These are phyloP conservation scores for Dryoscopus gambensis DNA, from an alignment of 2,113 vertebrate genomes.

Conservation along the genomic window DNA sequence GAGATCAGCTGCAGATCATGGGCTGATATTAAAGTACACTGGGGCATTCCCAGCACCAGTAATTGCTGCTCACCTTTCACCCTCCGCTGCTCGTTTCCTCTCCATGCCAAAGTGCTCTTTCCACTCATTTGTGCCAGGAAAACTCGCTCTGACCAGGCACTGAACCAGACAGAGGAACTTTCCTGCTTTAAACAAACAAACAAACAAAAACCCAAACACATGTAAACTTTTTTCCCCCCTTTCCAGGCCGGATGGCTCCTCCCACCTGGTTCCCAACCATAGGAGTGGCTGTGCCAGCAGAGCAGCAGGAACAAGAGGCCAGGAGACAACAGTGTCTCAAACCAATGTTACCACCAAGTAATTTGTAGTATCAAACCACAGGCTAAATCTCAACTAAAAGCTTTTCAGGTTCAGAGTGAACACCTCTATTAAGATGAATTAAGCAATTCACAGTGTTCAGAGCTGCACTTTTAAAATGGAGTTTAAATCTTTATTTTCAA, in stretches of 20 bases:
- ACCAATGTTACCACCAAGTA: conserved; percentile 35
- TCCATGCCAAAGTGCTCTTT: conserved; percentile 17
- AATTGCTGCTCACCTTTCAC: conserved; percentile 45
- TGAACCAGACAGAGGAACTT: background rate
- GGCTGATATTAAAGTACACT: background rate
- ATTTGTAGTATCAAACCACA: conserved; percentile 61
- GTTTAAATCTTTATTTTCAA: conserved; percentile 9
- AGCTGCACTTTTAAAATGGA: background rate
- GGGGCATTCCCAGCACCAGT: background rate
- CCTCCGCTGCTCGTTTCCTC: background rate
- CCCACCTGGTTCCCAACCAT: conserved; percentile 4
- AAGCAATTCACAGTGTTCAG: conserved; percentile 15
- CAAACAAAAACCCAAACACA: background rate
- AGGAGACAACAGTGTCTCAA: conserved; percentile 5
- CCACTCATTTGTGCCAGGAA: conserved; percentile 11
- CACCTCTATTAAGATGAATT: conserved; percentile 49
- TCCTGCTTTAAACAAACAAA: conserved; percentile 52
- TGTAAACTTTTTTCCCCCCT: background rate
- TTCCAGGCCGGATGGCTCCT: background rate
- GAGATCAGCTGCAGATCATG: background rate
- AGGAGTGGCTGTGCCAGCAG: background rate
- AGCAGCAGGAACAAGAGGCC: conserved; percentile 1
- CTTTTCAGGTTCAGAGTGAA: conserved; percentile 21
- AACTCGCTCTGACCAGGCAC: background rate
- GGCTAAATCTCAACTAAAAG: conserved; percentile 58